Evolutionary conservation across 2,113 vertebrate species (phyloP).

Genomic region (Scopus umbretta): DNA sequence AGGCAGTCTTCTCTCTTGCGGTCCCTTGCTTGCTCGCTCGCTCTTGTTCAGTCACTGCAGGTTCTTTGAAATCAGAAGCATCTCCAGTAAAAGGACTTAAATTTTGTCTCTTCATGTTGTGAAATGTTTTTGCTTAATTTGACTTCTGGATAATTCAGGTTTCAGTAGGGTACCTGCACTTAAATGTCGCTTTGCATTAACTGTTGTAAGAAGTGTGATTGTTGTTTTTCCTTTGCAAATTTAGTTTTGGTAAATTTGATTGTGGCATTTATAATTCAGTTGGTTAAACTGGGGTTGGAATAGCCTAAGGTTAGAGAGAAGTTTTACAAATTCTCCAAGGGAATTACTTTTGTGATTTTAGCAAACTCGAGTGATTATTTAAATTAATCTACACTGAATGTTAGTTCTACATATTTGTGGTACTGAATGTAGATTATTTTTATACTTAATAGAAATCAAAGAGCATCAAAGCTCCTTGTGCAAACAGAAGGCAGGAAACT

Average conservation of each 20-base stretch:
- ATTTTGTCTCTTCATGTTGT: background rate
- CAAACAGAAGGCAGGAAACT: background rate
- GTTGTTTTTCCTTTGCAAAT: background rate
- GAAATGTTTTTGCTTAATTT: background rate
- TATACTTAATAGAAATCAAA: background rate
- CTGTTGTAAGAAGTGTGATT: background rate
- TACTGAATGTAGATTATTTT: background rate
- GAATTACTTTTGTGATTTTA: background rate
- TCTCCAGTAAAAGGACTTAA: background rate
- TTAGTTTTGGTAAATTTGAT: background rate
- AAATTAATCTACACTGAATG: background rate
- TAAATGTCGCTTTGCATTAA: background rate
- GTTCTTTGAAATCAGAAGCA: conserved; percentile 14
- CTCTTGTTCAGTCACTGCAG: background rate
- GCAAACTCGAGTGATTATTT: background rate
- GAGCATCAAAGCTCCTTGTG: background rate
- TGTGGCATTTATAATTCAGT: background rate
- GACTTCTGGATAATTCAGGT: background rate
- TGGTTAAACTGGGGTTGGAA: background rate
- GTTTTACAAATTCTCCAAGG: background rate
- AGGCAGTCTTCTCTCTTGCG: background rate
- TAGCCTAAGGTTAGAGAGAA: background rate
- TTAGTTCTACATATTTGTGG: background rate
- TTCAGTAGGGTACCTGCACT: background rate
- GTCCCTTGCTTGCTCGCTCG: background rate